These are phyloP conservation scores for Turnix velox DNA, from an alignment of 2,113 vertebrate genomes.

Conservation along the genomic window DNA sequence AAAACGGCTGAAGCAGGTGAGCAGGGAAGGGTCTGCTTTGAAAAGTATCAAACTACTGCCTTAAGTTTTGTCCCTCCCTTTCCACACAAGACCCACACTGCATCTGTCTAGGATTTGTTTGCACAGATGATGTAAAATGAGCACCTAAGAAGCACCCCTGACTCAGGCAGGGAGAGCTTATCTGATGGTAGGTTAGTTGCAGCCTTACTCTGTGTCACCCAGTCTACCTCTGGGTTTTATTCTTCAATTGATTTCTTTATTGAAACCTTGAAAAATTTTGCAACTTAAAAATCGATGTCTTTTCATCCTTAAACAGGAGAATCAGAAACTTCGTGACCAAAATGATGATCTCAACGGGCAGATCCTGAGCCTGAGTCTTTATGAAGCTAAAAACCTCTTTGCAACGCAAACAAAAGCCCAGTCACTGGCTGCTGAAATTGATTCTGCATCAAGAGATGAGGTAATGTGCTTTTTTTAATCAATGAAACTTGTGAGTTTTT, in stretches of 20 bases:
- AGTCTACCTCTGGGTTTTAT: not conserved
- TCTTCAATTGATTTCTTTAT: not conserved
- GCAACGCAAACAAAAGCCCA: conserved; percentile 96
- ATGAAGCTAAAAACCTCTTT: conserved; percentile 95
- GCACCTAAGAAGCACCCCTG: not conserved
- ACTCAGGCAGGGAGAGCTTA: not conserved
- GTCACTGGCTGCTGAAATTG: conserved; percentile 95
- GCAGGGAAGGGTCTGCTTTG: not conserved
- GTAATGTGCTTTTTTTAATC: conserved; percentile 63
- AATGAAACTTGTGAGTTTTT: not conserved
- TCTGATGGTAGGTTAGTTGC: not conserved
- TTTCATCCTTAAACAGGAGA: conserved; percentile 78
- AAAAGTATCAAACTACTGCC: not conserved
- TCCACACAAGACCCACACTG: accelerated
- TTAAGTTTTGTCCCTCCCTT: not conserved
- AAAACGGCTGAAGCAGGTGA: conserved; percentile 93
- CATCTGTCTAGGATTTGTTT: not conserved
- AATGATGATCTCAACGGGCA: conserved; percentile 96
- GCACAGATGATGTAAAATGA: not conserved
- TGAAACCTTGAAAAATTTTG: not conserved
- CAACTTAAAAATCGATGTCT: not conserved
- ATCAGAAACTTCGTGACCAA: conserved; percentile 92
- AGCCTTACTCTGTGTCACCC: not conserved
- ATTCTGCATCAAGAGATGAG: conserved; percentile 93
- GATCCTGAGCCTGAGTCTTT: conserved; percentile 93